These are phyloP conservation scores for Synergus umbraculus DNA, from an alignment of 2,888 invertebrate species.

Conservation along the genomic window DNA sequence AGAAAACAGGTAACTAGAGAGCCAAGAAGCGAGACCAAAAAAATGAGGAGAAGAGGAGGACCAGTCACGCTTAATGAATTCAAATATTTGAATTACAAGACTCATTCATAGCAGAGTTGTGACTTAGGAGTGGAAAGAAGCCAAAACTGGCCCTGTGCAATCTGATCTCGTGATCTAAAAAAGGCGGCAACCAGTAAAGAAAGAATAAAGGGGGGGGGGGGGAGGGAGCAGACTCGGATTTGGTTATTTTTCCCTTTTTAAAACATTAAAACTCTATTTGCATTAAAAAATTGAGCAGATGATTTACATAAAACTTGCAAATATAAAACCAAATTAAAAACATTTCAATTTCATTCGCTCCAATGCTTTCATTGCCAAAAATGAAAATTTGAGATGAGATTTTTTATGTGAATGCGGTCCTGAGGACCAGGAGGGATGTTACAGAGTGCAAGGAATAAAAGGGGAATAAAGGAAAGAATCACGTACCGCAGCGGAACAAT, in stretches of 20 bases:
- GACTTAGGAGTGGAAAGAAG: constrained; percentile 47
- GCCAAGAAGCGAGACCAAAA: constrained; percentile 40
- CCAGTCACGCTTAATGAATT: constrained; percentile 65
- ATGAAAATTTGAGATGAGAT: not conserved
- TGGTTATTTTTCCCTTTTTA: not conserved
- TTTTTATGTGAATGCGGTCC: not conserved
- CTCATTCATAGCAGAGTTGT: constrained; percentile 60
- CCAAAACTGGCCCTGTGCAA: constrained; percentile 60
- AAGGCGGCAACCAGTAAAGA: constrained; percentile 62
- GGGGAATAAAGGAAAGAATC: constrained; percentile 55
- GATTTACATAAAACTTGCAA: not conserved
- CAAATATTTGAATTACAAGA: constrained; percentile 69
- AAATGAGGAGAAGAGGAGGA: not conserved
- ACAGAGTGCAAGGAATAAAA: constrained; percentile 15
- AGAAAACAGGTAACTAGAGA: constrained; percentile 27
- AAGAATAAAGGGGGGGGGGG: constrained; percentile 37
- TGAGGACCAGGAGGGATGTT: not conserved
- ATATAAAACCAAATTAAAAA: not conserved
- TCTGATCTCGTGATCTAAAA: constrained; percentile 67
- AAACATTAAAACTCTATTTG: not conserved
- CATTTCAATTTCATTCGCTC: no score
- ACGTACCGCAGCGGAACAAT: constrained; percentile 57
- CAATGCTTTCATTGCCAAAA: no score
- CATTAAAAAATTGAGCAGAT: not conserved
- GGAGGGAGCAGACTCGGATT: not conserved